phyloP scores from a whole-genome alignment of 2,113 vertebrate species.

The Psephotus haematonotus region DNA sequence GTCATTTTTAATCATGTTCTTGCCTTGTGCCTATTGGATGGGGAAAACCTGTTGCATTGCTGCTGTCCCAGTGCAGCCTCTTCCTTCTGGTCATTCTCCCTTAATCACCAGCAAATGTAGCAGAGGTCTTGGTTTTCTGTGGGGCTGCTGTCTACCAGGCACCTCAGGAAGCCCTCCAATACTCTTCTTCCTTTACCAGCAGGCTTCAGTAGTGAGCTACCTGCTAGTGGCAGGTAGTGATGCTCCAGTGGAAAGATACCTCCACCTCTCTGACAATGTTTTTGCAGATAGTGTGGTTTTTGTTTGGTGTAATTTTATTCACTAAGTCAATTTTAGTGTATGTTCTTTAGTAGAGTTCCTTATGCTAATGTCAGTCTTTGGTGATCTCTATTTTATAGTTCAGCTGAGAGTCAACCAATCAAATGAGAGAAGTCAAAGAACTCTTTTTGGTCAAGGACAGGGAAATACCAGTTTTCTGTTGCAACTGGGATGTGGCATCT shows the following conservation, averaged over 20 bases:
- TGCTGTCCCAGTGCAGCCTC: not conserved
- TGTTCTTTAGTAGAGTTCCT: not conserved
- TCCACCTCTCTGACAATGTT: not conserved
- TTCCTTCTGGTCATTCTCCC: not conserved
- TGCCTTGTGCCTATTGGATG: not conserved
- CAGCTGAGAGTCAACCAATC: not conserved
- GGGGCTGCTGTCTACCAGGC: not conserved
- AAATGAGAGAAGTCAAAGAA: not conserved
- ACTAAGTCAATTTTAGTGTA: not conserved
- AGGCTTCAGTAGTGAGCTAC: not conserved
- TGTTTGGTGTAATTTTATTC: not conserved
- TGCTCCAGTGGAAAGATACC: not conserved
- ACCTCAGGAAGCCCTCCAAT: not conserved
- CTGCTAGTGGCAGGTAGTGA: not conserved
- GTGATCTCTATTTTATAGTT: not conserved
- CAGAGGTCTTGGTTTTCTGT: not conserved
- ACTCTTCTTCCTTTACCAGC: not conserved
- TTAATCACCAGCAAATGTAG: not conserved
- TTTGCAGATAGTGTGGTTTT: not conserved
- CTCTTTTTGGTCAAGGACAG: not conserved
- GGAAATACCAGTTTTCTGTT: not conserved
- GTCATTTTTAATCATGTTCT: not conserved
- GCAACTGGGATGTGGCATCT: not conserved
- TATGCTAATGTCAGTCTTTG: not conserved
- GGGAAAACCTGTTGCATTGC: not conserved